These are phyloP conservation scores for Lacerta bilineata DNA, from an alignment of 2,797 vertebrate species.

Conservation along the genomic window DNA sequence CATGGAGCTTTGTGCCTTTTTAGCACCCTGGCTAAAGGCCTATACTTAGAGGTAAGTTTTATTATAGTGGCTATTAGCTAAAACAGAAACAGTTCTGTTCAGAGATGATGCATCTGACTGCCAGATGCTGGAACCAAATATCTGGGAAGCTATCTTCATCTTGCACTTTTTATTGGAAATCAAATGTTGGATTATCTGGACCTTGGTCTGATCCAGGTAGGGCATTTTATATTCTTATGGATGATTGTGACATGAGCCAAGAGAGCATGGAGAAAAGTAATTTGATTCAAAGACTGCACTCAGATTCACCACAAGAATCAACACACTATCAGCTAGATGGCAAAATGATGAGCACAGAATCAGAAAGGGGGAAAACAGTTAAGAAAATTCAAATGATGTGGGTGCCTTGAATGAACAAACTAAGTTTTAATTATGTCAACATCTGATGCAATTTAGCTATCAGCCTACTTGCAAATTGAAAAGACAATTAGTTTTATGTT, in stretches of 20 bases:
- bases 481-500: rapidly evolving
- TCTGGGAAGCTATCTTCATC: background rate
- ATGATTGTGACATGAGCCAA: background rate
- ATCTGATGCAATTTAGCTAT: conserved; percentile 21
- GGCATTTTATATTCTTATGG: background rate
- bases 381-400: background rate
- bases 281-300: background rate
- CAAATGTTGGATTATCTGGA: background rate
- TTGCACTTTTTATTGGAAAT: background rate
- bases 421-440: conserved; percentile 1
- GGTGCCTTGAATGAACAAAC: background rate
- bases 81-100: background rate
- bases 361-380: background rate
- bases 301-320: background rate
- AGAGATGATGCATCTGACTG: background rate
- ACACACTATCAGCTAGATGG: background rate
- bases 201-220: background rate
- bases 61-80: background rate
- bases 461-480: conserved; percentile 17
- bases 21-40: background rate
- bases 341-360: rapidly evolving
- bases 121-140: background rate
- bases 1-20: background rate
- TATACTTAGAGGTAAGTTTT: background rate
- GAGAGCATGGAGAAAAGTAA: background rate